Percentiles rank a stretch among this genome's conserved stretches.
Conservation (phyloP, 2,888 invertebrate species). For the Coelopa pilipes region DNA sequence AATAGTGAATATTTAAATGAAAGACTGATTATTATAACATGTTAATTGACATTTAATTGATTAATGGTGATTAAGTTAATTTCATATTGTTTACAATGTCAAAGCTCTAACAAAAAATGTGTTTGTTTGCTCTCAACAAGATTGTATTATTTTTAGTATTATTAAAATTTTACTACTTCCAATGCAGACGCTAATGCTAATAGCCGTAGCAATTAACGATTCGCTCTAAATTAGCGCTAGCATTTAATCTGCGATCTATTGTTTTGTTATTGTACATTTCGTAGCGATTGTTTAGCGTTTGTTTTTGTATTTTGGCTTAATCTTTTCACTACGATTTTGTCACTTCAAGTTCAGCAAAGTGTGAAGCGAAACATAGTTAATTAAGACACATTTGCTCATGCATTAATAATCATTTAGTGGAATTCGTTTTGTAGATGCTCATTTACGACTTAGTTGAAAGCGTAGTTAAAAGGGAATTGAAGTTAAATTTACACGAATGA, state of each 20-base stretch:
- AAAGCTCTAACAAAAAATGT: background rate
- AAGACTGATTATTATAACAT: conserved; percentile 33
- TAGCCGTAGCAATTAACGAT: too few species aligned
- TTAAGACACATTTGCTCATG: conserved; percentile 3
- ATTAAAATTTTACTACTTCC: background rate
- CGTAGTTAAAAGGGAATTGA: background rate
- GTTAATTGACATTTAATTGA: too few species aligned
- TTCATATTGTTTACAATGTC: too few species aligned
- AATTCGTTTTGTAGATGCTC: conserved; percentile 1
- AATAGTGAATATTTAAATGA: conserved; percentile 25
- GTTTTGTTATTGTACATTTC: conserved; percentile 5
- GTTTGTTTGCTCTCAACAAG: background rate
- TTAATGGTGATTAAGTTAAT: too few species aligned
- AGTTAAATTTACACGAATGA: background rate
- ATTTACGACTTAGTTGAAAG: background rate
- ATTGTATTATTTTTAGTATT: conserved; percentile 8
- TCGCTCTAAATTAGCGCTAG: too few species aligned
- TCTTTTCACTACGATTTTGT: conserved; percentile 2
- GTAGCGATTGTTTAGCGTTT: background rate
- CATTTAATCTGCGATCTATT: background rate
- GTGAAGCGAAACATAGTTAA: conserved; percentile 21
- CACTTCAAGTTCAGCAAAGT: conserved; percentile 1
- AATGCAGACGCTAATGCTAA: too few species aligned
- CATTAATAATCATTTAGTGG: conserved; percentile 5
- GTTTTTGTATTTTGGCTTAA: background rate